Evolutionary conservation across 2,888 invertebrate species (phyloP), one percentile per base, ranked within the genome.

Genomic region (Drosophila macrospina): DNA sequence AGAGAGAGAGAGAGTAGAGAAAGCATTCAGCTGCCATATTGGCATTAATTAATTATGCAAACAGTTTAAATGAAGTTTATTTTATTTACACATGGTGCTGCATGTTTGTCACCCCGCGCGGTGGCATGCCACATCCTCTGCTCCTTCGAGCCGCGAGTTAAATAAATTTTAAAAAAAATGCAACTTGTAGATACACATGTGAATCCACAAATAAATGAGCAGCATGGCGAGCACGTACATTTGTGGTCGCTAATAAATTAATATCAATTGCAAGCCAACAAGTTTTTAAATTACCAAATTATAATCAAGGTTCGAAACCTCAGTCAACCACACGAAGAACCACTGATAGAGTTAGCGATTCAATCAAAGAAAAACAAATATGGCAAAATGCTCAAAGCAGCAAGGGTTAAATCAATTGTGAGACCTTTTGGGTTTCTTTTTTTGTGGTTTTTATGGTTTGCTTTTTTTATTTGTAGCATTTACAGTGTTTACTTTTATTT

Each of bases 41-140:
- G 75, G 69, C 85, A 78, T 78, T 85, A 82, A 86, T 85, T 86
- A 85, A 85, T 85, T 85, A 85, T 86, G 87, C 82, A 86, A 86
- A 85, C 85, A 75, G 78, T 78, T 84, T 86, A 86, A 86, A 76
- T 80, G 63, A 76, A 84, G 85, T 86, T 78, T 84, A 84, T 81
- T 83, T 84, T 81, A 84, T 86, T 86, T 84, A 84, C 84, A 82
- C 83, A 83, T 82, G 86, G 73, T 86, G 67, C 80, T 65, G 74
- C 42, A 52, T 68, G 71, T 62, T 74, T 59, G 61, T 66, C 50
- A 36, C 59, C 36, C 51, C 48, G 34, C n/a, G 37, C 50, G 30
- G 5, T 10, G 24, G 7, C 30, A 47, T 65, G 26, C 36, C 16
- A 32, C 20, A 37, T 30, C 16, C 7, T 0, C 47, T 20, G 0